Base-by-base conservation (phyloP, 1,140 invertebrate species). In the Sesamia nonagrioides region DNA sequence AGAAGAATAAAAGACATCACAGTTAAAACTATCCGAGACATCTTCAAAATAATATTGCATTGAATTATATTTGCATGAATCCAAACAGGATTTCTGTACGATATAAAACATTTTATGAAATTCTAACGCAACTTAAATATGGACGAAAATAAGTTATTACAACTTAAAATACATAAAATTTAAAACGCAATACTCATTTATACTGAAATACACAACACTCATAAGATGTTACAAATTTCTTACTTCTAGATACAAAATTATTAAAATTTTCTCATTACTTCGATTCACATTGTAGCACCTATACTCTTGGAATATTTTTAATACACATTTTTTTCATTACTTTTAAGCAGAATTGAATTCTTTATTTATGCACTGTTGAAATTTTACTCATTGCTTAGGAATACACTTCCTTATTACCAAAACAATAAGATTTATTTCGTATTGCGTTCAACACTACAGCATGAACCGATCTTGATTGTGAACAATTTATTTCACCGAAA, bases 131-230 rank as follows among this genome's bases (percentile, higher is more conserved):
- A 69, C 40, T 78, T 54, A 78, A 78, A 69, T 71, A 78, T 63
- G 52, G 71, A 73, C 69, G 69, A 79, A 79, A 79, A 79, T 79
- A 79, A 79, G 71, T 79, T 79, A 79, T 63, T 79, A 66, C 78
- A 80, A 80, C 78, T 80, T 80, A 66, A 74, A 60, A 68, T 71
- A 73, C 52, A 73, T 69, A 68, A 76, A 60, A 68, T 8, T 45
- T 50, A 66, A 68, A 77, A 54, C 18, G 33, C 40, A 78, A 80
- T 79, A 79, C 42, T 73, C 60, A 79, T 74, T 56, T 79, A 79
- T 50, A 74, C 61, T 63, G 60, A 69, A 76, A 68, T 77, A 50
- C 63, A 81, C 69, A 75, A 75, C 76, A 75, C 63, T 71, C 45
- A 58, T 60, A 73, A 48, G 60, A 54, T 77, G 45, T 66, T 77